A percentile compares a stretch with the other conserved stretches of the same genome.
Evolutionary conservation across 2,797 vertebrate genomes (phyloP).

Genomic region (Mormyrus hasselquistii): DNA sequence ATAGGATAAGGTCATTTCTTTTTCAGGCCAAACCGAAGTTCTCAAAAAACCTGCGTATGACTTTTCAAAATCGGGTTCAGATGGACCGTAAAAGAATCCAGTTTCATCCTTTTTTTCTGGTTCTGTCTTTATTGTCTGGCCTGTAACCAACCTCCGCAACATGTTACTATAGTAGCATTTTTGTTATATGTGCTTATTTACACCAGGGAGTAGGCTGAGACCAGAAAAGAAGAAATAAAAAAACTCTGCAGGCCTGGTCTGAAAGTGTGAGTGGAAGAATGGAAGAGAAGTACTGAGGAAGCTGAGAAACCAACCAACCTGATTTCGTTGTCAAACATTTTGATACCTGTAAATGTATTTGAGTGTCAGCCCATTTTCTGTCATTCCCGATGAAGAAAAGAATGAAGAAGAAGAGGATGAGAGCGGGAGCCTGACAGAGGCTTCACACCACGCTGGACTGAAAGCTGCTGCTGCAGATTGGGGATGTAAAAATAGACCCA

Average conservation of each 20-base stretch:
- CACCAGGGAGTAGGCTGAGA: slow-evolving; percentile 24
- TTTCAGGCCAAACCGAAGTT: slow-evolving; percentile 26
- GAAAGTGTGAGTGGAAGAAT: not conserved
- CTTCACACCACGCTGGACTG: not conserved
- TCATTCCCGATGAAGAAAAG: not conserved
- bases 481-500: slow-evolving; percentile 15
- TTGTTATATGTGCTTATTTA: slow-evolving; percentile 26
- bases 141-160: slow-evolving; percentile 4
- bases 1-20: slow-evolving; percentile 5
- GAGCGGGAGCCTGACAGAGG: not conserved
- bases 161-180: slow-evolving; percentile 25
- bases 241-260: not conserved
- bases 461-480: not conserved
- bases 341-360: not conserved
- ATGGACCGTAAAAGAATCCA: slow-evolving; percentile 10
- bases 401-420: not conserved
- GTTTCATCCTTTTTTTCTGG: slow-evolving; percentile 23
- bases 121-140: slow-evolving; percentile 12
- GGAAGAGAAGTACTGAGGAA: not conserved
- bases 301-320: not conserved
- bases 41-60: slow-evolving; percentile 22
- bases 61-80: slow-evolving; percentile 17
- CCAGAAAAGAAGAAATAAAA: not conserved
- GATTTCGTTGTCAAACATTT: not conserved
- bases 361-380: not conserved